Evolutionary conservation across 2,797 vertebrate species (phyloP).

Genomic region (Toxotes lorentzi): DNA sequence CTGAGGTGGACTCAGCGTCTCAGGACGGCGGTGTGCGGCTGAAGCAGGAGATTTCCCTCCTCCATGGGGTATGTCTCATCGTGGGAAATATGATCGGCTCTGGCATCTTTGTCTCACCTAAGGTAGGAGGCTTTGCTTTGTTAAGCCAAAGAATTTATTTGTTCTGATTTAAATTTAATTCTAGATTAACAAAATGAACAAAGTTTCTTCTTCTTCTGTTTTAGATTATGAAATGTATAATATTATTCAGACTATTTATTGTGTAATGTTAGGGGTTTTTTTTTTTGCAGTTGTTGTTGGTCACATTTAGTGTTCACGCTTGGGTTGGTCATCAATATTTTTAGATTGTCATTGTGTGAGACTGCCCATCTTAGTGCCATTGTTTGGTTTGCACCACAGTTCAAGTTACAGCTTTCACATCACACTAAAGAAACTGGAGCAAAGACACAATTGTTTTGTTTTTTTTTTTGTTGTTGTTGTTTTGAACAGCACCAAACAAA

Average conservation of each 20-base stretch:
- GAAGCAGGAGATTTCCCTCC: constrained; percentile 88
- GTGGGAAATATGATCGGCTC: constrained; percentile 90
- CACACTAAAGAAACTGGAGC: neutral
- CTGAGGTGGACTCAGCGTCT: constrained; percentile 65
- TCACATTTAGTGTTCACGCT: neutral
- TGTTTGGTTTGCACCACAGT: neutral
- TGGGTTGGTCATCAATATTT: neutral
- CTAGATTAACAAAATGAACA: neutral
- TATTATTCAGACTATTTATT: neutral
- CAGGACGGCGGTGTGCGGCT: constrained; percentile 75
- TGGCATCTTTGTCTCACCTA: constrained; percentile 87
- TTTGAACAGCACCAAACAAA: neutral
- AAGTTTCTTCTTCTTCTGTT: neutral
- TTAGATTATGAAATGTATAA: neutral
- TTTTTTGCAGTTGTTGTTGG: neutral
- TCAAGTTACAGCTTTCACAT: neutral
- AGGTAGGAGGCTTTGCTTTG: constrained; percentile 58
- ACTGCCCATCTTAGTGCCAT: neutral
- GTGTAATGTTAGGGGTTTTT: neutral
- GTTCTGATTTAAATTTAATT: neutral
- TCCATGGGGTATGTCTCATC: constrained; percentile 88
- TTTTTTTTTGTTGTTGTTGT: fast-evolving
- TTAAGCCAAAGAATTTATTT: neutral
- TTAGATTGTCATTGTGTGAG: neutral
- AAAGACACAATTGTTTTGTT: neutral